phyloP scores from a whole-genome alignment of 2,888 invertebrate species.

The Ashinkailepas kermadecensis region DNA sequence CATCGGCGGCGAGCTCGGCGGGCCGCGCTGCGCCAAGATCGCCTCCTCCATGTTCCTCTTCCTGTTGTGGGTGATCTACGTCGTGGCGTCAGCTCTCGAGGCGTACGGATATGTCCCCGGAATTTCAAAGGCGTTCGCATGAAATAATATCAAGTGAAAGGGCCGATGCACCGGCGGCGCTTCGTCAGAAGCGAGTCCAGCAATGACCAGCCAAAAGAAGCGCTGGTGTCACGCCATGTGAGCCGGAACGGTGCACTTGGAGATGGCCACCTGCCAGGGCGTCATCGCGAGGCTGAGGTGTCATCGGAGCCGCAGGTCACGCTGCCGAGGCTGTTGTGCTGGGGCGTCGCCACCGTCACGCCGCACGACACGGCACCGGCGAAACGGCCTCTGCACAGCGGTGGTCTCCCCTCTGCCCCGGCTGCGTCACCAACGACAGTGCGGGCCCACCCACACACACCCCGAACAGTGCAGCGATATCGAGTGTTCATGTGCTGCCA shows the following conservation, averaged over 20 bases:
- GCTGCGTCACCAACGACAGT: no score
- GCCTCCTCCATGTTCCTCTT: constrained; percentile 71
- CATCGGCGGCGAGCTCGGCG: constrained; percentile 83
- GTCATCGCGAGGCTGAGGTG: neutral
- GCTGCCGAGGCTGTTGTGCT: no score
- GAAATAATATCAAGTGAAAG: no score
- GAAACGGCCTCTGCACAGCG: no score
- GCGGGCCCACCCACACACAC: no score
- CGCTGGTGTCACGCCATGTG: neutral
- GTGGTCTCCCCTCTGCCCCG: no score
- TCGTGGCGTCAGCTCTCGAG: constrained; percentile 85
- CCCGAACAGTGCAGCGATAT: no score
- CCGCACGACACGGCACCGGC: no score
- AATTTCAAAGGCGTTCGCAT: no score
- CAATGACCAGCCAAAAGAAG: neutral
- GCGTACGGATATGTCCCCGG: constrained; percentile 71
- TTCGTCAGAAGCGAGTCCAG: neutral
- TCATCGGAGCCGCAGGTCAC: no score
- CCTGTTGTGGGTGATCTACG: constrained; percentile 83
- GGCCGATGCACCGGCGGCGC: neutral
- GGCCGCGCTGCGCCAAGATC: constrained; percentile 65
- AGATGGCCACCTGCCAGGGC: neutral
- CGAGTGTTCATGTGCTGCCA: no score
- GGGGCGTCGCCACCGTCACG: no score
- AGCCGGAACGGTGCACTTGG: neutral